Conservation (phyloP, 1,140 invertebrate genomes). For the Saxidomus purpurata region DNA sequence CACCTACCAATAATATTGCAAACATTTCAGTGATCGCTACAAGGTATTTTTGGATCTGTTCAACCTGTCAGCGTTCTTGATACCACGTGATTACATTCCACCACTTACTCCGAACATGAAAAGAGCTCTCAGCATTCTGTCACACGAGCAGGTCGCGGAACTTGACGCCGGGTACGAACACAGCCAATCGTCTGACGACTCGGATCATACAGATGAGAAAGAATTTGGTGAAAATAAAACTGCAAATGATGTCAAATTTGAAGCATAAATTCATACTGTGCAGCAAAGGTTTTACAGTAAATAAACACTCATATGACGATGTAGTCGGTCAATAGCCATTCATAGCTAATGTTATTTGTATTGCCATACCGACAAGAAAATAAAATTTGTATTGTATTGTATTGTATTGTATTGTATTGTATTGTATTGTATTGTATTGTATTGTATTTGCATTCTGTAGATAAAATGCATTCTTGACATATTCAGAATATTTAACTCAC, state of each 20-base stretch:
- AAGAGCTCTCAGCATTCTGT: conserved; percentile 78
- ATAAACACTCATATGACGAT: neutral
- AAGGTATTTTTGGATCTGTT: conserved; percentile 99
- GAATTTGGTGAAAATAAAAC: neutral
- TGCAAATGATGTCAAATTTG: neutral
- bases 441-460: too few relatives aligned
- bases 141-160: conserved; percentile 60
- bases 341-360: too few relatives aligned
- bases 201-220: neutral
- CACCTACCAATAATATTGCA: too few relatives aligned
- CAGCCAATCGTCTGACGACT: conserved; percentile 22
- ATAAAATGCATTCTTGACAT: too few relatives aligned
- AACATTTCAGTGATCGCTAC: conserved; percentile 99
- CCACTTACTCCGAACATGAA: conserved; percentile 93
- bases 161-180: conserved; percentile 36
- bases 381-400: too few relatives aligned
- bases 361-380: too few relatives aligned
- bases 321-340: too few relatives aligned
- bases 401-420: too few relatives aligned
- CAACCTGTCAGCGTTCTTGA: conserved; percentile 98
- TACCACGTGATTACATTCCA: conserved; percentile 96
- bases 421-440: too few relatives aligned
- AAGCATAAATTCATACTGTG: neutral
- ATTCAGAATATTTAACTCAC: too few relatives aligned
- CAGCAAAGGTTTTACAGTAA: neutral